phyloP scores from a whole-genome alignment of 1,140 invertebrate genomes.

The Potamilus streckersoni region DNA sequence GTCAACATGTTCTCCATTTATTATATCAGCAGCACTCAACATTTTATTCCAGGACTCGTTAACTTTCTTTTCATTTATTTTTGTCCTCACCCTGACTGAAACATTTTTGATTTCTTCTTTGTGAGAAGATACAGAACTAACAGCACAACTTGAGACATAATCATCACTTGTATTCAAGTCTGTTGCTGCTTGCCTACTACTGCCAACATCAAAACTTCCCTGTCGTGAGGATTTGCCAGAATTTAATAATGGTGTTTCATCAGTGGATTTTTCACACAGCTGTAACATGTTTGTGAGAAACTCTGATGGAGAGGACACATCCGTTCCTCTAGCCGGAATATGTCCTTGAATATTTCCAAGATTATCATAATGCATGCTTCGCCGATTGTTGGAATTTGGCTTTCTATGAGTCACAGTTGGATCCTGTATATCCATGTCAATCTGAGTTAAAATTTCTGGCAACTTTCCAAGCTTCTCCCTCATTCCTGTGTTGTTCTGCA shows the following conservation, averaged over 20 bases:
- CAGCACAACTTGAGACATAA: too few species aligned
- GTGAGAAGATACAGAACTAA: too few species aligned
- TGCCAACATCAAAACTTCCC: too few species aligned
- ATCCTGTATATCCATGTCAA: slow-evolving; percentile 70
- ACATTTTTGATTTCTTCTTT: slow-evolving; percentile 50
- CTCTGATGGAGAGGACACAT: slow-evolving; percentile 43
- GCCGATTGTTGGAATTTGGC: slow-evolving; percentile 33
- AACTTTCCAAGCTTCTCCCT: slow-evolving; percentile 65
- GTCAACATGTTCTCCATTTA: slow-evolving; percentile 64
- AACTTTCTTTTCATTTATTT: slow-evolving; percentile 45
- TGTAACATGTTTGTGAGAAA: slow-evolving; percentile 46
- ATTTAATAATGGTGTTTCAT: slow-evolving; percentile 31
- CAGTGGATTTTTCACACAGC: slow-evolving; percentile 38
- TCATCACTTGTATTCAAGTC: too few species aligned
- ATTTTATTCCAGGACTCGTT: slow-evolving; percentile 65
- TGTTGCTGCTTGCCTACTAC: too few species aligned
- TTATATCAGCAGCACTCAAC: slow-evolving; percentile 55
- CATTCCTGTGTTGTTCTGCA: slow-evolving; percentile 21
- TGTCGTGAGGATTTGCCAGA: too few species aligned
- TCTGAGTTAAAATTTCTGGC: slow-evolving; percentile 71
- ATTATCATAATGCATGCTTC: slow-evolving; percentile 58
- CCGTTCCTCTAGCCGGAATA: slow-evolving; percentile 3
- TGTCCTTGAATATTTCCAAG: slow-evolving; percentile 35
- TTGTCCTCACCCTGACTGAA: slow-evolving; percentile 40
- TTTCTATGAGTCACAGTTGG: slow-evolving; percentile 42